Evolutionary conservation across 2,797 vertebrate genomes (phyloP), one percentile per base, ranked within the genome.

Genomic region (Eulemur rubriventer): DNA sequence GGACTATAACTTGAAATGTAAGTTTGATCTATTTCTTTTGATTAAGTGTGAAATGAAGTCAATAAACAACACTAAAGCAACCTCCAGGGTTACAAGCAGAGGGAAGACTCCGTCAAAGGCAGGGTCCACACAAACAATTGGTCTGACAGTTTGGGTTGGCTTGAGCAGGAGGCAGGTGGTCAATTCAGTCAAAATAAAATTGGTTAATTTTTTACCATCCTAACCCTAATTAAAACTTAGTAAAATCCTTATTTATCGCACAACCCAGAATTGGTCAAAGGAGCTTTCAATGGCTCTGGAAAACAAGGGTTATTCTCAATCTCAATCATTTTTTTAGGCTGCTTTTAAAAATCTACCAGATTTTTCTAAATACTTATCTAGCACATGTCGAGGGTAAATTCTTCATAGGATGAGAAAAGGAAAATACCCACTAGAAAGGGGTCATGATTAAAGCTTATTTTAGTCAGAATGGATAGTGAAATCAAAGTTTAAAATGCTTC

Each of bases 401-500:
- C 75, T 91, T 96, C 35, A n/a, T n/a, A 88, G 55, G 17, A 91
- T 12, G 0, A 98, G 95, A 95, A 98, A 95, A 98, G 91, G 96
- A 86, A 96, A 96, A 57, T 18, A 97, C 59, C 95, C 92, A 89
- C 92, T 80, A 98, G 96, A 98, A 98, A 97, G 92, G 97, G 97
- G 93, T 98, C 97, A 96, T 98, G 95, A 98, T 98, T 97, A 98
- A 98, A 98, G 97, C 97, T 98, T 96, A 91, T 97, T 97, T 97
- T 86, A 69, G 94, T 97, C 95, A 94, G 0, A 98, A 98, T 0
- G 95, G 95, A 73, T 95, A 98, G 97, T 80, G 95, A 98, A 98
- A 98, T 98, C 98, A 98, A 98, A 98, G 97, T 98, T 98, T 97
- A 98, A 98, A 97, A 97, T 97, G 96, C 95, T 98, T 98, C 97